Evolutionary conservation across 2,797 vertebrate genomes (phyloP).

Genomic region (Enteromius argenteus): DNA sequence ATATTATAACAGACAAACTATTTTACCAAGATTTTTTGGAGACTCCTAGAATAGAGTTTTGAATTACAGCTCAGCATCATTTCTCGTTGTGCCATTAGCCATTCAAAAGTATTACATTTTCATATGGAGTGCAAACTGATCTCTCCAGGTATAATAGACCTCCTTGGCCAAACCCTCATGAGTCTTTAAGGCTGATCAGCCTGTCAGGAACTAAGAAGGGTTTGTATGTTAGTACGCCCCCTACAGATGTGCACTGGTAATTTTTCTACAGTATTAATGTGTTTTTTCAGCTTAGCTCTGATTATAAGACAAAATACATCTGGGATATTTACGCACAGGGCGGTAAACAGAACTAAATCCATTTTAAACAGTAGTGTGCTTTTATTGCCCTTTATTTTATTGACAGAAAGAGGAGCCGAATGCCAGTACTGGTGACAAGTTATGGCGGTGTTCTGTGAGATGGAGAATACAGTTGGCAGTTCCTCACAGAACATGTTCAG

Average conservation of each 20-base stretch:
- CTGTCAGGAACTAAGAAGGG: background rate
- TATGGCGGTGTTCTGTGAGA: slow-evolving; percentile 33
- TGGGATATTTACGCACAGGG: slow-evolving; percentile 29
- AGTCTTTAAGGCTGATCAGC: background rate
- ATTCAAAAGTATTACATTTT: background rate
- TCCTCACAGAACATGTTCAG: slow-evolving; percentile 53
- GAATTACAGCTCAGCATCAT: background rate
- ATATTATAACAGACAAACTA: background rate
- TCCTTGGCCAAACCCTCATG: background rate
- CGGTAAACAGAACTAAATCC: slow-evolving; percentile 29
- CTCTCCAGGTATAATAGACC: slow-evolving; percentile 13
- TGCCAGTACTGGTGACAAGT: background rate
- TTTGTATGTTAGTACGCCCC: slow-evolving; percentile 19
- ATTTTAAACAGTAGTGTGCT: slow-evolving; percentile 35
- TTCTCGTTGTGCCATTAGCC: background rate
- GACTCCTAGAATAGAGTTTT: background rate
- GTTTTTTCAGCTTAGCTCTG: background rate
- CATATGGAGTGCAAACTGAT: background rate
- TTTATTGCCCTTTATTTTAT: slow-evolving; percentile 45
- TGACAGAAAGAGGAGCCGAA: slow-evolving; percentile 25
- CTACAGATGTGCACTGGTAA: slow-evolving; percentile 20
- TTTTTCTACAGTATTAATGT: background rate
- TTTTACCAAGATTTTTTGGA: background rate
- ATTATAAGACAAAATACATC: slow-evolving; percentile 37
- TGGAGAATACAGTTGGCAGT: slow-evolving; percentile 48